Conservation (phyloP, 2,113 vertebrate genomes). For the Uropsilus gracilis region DNA sequence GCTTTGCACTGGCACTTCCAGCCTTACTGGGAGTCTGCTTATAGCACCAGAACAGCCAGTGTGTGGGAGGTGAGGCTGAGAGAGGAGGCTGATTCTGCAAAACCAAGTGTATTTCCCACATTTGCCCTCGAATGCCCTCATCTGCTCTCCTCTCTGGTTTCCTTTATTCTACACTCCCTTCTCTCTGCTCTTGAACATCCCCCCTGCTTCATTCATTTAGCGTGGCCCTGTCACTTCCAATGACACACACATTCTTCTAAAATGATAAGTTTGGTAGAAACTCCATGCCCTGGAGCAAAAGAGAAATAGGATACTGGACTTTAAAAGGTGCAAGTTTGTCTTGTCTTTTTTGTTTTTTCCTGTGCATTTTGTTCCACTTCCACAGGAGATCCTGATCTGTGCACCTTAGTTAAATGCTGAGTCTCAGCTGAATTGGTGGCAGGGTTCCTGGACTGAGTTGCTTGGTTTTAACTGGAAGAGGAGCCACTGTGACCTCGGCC, state of each 20-base stretch:
- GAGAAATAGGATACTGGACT: background rate
- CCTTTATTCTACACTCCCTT: background rate
- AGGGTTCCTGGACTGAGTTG: background rate
- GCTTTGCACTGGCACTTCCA: slow-evolving; percentile 53
- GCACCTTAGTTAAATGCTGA: background rate
- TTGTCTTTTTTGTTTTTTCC: background rate
- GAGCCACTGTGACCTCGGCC: rapidly evolving
- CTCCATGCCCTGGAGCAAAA: background rate
- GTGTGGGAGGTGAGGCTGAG: slow-evolving; percentile 69
- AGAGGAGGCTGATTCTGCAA: slow-evolving; percentile 38
- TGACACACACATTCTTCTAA: background rate
- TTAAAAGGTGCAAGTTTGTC: background rate
- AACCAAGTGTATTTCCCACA: background rate
- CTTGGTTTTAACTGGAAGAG: background rate
- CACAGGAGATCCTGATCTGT: background rate
- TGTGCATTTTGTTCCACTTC: background rate
- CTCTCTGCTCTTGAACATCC: background rate
- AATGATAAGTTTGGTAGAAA: background rate
- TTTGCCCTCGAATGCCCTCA: slow-evolving; percentile 35
- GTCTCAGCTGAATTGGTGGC: background rate
- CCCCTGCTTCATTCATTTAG: slow-evolving; percentile 1
- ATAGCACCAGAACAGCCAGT: slow-evolving; percentile 60
- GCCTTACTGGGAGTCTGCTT: slow-evolving; percentile 56
- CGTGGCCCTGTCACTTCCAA: background rate
- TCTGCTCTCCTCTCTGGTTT: background rate